Evolutionary conservation across 2,113 vertebrate genomes (phyloP), one percentile per base, ranked within the genome.

Genomic region (Platysteira castanea): DNA sequence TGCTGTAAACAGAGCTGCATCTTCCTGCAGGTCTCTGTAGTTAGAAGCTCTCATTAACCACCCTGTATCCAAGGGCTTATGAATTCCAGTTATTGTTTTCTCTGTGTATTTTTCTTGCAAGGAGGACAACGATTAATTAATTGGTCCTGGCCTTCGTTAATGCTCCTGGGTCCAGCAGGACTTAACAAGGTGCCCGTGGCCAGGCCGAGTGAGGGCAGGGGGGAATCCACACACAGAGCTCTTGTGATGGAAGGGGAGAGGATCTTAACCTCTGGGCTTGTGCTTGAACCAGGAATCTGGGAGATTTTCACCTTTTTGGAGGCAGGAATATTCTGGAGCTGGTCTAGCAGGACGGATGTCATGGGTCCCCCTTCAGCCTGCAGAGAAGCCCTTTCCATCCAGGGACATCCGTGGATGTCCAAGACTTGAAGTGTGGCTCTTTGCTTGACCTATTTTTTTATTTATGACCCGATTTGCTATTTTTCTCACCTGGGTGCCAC

Each of bases 51-150:
- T 88, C 75, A 77, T 95, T 93, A 95, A 74, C 59, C 30, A 44
- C 15, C 0, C 0, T 21, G 75, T 77, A 80, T 94, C 85, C 87
- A 70, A 67, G 75, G 82, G 35, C 60, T 94, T 68, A 75, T 75
- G 89, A 92, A 86, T 84, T 63, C 82, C 70, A 91, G 41, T 65
- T 54, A n/a, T 73, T 85, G 49, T 79, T 89, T 89, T 39, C 89
- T 76, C 53, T 53, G 9, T 42, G 30, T 65, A 2, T 26, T 87
- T 67, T 68, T 37, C 69, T 37, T 73, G 17, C 13, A 68, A 75
- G 54, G 39, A 91, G 21, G 22, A 81, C 46, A 74, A 39, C 0
- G 9, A 80, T 54, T 94, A 86, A 80, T 70, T 95, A 81, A 93
- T 79, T 73, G 67, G 59, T 61, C 44, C 77, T 61, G 67, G 41